Evolutionary conservation across 2,888 invertebrate genomes (phyloP).

Genomic region (Fragum sueziense): DNA sequence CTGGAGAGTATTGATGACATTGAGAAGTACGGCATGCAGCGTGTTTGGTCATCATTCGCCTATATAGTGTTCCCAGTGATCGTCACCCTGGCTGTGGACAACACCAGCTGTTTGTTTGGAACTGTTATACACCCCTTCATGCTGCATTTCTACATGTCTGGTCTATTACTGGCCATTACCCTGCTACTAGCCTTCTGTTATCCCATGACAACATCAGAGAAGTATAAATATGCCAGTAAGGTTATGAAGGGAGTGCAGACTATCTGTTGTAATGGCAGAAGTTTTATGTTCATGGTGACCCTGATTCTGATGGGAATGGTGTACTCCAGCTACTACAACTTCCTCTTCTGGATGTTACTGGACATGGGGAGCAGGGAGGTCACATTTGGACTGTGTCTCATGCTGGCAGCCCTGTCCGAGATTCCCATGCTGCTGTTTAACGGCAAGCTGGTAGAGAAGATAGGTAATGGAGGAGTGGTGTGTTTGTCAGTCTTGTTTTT

Average conservation of each 20-base stretch:
- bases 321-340: conserved; percentile 74
- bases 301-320: conserved; percentile 75
- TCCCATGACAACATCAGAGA: conserved; percentile 72
- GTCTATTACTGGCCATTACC: conserved; percentile 69
- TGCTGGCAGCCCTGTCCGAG: conserved; percentile 75
- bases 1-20: conserved; percentile 78
- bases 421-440: conserved; percentile 75
- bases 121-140: conserved; percentile 74
- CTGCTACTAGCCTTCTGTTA: conserved; percentile 74
- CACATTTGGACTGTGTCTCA: conserved; percentile 75
- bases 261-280: conserved; percentile 73
- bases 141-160: conserved; percentile 78
- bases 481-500: conserved; percentile 70
- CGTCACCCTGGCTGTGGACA: conserved; percentile 72
- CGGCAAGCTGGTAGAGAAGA: conserved; percentile 67
- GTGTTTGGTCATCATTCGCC: conserved; percentile 75
- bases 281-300: conserved; percentile 71
- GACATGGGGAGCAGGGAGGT: conserved; percentile 75
- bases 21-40: conserved; percentile 79
- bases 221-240: conserved; percentile 70
- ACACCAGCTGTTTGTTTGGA: conserved; percentile 76
- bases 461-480: conserved; percentile 75
- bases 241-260: conserved; percentile 70
- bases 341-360: conserved; percentile 78
- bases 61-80: conserved; percentile 74